Evolutionary conservation across 2,888 invertebrate species (phyloP).

Genomic region (Callosobruchus maculatus): DNA sequence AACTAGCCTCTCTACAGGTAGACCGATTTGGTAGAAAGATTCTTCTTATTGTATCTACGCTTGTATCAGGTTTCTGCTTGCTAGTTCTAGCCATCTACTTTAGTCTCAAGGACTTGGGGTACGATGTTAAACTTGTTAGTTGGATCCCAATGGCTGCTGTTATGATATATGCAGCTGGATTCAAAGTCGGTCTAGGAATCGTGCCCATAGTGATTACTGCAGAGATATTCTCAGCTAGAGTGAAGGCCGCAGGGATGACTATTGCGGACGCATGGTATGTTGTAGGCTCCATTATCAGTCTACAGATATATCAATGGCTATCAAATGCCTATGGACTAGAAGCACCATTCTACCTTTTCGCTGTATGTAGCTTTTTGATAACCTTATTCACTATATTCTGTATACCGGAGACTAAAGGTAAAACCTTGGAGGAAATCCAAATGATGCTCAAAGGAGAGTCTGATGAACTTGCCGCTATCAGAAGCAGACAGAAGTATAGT

Average conservation of each 20-base stretch:
- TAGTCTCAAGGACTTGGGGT: slow-evolving; percentile 34
- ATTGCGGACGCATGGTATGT: slow-evolving; percentile 43
- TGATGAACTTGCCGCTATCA: background rate
- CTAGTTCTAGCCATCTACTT: slow-evolving; percentile 42
- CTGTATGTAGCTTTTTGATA: slow-evolving; percentile 26
- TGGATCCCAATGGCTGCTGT: slow-evolving; percentile 45
- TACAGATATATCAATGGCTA: slow-evolving; percentile 39
- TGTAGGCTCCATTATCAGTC: slow-evolving; percentile 35
- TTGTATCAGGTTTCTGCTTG: slow-evolving; percentile 40
- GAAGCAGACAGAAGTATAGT: background rate
- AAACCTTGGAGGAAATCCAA: slow-evolving; percentile 64
- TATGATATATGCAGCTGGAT: slow-evolving; percentile 43
- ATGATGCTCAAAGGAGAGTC: slow-evolving; percentile 16
- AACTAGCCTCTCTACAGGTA: slow-evolving; percentile 37
- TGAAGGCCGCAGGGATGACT: slow-evolving; percentile 47
- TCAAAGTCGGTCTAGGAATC: slow-evolving; percentile 44
- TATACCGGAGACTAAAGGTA: slow-evolving; percentile 67
- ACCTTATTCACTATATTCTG: slow-evolving; percentile 29
- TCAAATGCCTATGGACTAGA: slow-evolving; percentile 35
- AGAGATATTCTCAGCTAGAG: slow-evolving; percentile 45
- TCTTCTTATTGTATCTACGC: slow-evolving; percentile 38
- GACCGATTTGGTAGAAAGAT: slow-evolving; percentile 44
- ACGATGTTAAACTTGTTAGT: slow-evolving; percentile 34
- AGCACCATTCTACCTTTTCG: slow-evolving; percentile 42
- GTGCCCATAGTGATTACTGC: slow-evolving; percentile 47